Base-by-base conservation (phyloP, 2,888 invertebrate species). In the Diplazon laetatorius region DNA sequence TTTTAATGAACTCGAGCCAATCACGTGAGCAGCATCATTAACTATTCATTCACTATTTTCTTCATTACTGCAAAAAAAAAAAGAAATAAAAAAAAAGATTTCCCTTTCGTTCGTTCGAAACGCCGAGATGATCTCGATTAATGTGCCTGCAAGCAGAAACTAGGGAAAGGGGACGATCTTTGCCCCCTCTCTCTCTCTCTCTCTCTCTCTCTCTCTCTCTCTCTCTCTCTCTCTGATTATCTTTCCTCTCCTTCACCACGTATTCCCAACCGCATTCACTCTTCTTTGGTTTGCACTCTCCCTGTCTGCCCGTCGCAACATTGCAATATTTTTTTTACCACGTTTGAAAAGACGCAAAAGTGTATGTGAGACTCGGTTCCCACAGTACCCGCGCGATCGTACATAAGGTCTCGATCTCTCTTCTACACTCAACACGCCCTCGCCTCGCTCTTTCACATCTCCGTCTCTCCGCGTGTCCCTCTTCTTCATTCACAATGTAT, bases 391-490 rank as follows among this genome's bases (percentile, higher is more conserved):
- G n/a, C 8, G 37, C 48, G 52, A 30, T 42, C 44, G 37, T 30
- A n/a, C n/a, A n/a, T n/a, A 70, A 76, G 63, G 70, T 76, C 70
- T 76, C 76, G 37, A 70, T 76, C 75, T 76, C 69, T 70, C 70
- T 76, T 70, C 65, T 16, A n/a, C n/a, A n/a, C 63, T 76, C 39
- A 57, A 70, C 59, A 55, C 42, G n/a, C n/a, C n/a, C n/a, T n/a
- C n/a, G n/a, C 48, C 57, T 50, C 59, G 35, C 44, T 59, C 46
- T 37, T 46, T 59, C 39, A 44, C 52, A 50, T 57, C 57, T 46
- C 14, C 73, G 52, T 71, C 62, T 55, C 42, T 57, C 57, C 37
- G 12, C 73, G 52, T 71, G 52, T 55, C 42, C 10, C 18, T 16
- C 52, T 63, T 30, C 55, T 72, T 63, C n/a, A 72, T 72, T 63